Evolutionary conservation across 2,888 invertebrate species (phyloP).

Genomic region (Syritta pipiens): DNA sequence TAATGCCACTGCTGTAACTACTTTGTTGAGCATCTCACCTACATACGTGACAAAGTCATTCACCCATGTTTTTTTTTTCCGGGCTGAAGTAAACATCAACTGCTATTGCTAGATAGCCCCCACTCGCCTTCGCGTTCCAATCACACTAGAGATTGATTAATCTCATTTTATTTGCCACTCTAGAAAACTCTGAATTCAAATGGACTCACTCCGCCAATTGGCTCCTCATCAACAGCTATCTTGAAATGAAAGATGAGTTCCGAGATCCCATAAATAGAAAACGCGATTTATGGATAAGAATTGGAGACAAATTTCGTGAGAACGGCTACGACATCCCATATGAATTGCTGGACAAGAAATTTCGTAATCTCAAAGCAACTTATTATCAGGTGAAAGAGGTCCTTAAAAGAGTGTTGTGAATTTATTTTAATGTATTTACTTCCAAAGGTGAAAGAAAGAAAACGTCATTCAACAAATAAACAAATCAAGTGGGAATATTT

Average conservation of each 20-base stretch:
- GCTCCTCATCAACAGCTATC: conserved; percentile 50
- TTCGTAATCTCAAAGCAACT: conserved; percentile 52
- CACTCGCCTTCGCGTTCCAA: too few relatives aligned
- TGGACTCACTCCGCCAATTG: conserved; percentile 61
- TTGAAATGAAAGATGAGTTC: conserved; percentile 46
- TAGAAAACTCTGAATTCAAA: conserved; percentile 49
- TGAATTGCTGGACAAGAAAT: conserved; percentile 51
- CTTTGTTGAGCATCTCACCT: too few relatives aligned
- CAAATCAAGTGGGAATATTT: conserved; percentile 58
- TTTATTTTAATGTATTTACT: background rate
- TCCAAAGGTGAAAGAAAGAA: conserved; percentile 36
- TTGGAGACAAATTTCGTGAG: conserved; percentile 48
- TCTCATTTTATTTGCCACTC: background rate
- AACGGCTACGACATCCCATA: conserved; percentile 42
- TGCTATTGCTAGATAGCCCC: too few relatives aligned
- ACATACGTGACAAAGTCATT: too few relatives aligned
- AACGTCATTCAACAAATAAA: conserved; percentile 40
- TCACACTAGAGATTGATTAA: too few relatives aligned
- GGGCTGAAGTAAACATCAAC: too few relatives aligned
- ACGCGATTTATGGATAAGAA: conserved; percentile 40
- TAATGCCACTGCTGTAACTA: too few relatives aligned
- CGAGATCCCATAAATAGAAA: conserved; percentile 21
- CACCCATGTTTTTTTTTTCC: too few relatives aligned
- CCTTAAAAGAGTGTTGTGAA: background rate
- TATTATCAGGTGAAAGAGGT: conserved; percentile 33